Percentiles rank a stretch among this genome's conserved stretches.
phyloP scores from a whole-genome alignment of 2,888 invertebrate species.

The Phytoseiulus persimilis region DNA sequence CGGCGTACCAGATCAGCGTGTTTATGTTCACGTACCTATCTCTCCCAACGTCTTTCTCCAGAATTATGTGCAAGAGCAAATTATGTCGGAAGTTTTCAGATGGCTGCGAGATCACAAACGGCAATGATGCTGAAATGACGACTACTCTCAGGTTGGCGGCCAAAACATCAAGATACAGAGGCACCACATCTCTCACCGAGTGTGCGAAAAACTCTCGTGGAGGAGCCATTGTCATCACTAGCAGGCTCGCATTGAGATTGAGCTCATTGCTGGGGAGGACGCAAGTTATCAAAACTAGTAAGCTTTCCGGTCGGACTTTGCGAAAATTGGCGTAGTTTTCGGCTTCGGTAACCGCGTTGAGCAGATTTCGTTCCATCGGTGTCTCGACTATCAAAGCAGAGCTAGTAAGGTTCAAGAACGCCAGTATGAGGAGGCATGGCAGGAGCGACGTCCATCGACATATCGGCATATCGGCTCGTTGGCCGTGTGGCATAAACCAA shows the following conservation, averaged over 20 bases:
- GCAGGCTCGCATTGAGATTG: background rate
- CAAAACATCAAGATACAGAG: background rate
- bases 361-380: no score
- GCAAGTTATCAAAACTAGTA: background rate
- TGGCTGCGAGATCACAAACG: background rate
- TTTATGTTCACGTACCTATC: background rate
- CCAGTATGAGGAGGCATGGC: no score
- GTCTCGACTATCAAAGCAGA: no score
- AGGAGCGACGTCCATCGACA: no score
- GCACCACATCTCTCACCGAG: background rate
- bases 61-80: background rate
- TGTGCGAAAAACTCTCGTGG: background rate
- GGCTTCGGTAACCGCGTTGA: background rate
- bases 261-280: background rate
- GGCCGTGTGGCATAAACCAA: no score
- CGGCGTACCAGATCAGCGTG: background rate
- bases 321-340: background rate
- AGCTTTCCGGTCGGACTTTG: background rate
- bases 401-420: no score
- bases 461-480: no score
- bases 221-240: background rate
- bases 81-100: background rate
- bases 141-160: background rate
- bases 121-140: background rate
- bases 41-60: background rate